Conservation (phyloP, 2,113 vertebrate genomes). For the Etheostoma cragini region DNA sequence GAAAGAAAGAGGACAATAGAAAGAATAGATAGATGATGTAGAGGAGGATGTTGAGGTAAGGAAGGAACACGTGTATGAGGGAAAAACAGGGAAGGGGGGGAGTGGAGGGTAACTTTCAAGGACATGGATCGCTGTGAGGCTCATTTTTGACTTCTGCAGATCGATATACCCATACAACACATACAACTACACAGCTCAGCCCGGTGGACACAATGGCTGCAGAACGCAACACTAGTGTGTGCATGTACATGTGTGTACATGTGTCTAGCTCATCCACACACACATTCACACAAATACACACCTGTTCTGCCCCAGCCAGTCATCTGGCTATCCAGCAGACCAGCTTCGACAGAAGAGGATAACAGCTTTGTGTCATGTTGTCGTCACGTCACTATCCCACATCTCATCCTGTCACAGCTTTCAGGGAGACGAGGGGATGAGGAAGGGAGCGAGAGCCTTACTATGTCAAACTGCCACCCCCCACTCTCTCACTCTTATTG, state of each 20-base stretch:
- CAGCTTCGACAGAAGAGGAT: constrained; percentile 45
- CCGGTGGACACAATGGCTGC: constrained; percentile 19
- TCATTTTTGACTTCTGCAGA: constrained; percentile 34
- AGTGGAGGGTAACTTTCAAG: constrained; percentile 50
- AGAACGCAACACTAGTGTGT: constrained; percentile 19
- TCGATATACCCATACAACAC: constrained; percentile 12
- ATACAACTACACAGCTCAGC: constrained; percentile 26
- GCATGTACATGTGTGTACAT: not conserved
- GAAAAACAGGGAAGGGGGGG: not conserved
- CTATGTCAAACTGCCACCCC: constrained; percentile 11
- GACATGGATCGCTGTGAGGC: constrained; percentile 19
- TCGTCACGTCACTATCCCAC: constrained; percentile 53
- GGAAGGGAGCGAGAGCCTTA: not conserved
- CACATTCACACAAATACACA: constrained; percentile 25
- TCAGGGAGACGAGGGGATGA: not conserved
- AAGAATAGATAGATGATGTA: not conserved
- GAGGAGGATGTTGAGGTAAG: constrained; percentile 2
- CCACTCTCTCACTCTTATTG: not conserved
- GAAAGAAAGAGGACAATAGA: not conserved
- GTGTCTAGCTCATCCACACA: constrained; percentile 1
- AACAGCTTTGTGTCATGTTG: constrained; percentile 64
- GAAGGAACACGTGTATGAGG: not conserved
- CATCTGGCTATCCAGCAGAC: constrained; percentile 43
- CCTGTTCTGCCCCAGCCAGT: constrained; percentile 49
- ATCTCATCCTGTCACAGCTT: constrained; percentile 55